Percentiles rank a stretch among this genome's conserved stretches.
phyloP scores from a whole-genome alignment of 1,140 invertebrate species.

The Drepana arcuata region DNA sequence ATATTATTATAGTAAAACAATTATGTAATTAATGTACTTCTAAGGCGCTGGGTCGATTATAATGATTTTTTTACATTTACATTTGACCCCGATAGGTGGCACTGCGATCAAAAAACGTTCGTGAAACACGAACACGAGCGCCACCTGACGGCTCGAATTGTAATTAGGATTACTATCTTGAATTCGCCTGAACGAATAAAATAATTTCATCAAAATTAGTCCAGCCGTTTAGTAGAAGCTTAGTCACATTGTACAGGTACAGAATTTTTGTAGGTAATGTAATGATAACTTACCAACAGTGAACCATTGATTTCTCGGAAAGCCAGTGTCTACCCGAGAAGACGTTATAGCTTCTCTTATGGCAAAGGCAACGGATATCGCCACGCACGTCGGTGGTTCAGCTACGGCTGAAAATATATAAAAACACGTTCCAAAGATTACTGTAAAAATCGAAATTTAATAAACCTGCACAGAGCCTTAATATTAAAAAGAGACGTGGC shows the following conservation, averaged over 20 bases:
- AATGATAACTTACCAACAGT: slow-evolving; percentile 23
- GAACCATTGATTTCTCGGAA: slow-evolving; percentile 30
- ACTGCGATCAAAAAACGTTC: no score
- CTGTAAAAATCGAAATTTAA: no score
- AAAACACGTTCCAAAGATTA: no score
- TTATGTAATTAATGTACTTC: no score
- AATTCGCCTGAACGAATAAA: not conserved
- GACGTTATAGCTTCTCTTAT: slow-evolving; percentile 28
- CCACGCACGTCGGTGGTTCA: slow-evolving; percentile 32
- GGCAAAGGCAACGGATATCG: slow-evolving; percentile 31
- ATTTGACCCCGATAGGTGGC: no score
- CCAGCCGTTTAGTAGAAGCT: no score
- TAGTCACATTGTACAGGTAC: no score
- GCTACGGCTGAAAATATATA: slow-evolving; percentile 24
- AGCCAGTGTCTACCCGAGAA: slow-evolving; percentile 30
- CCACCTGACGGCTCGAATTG: not conserved
- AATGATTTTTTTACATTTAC: no score
- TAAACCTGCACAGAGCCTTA: no score
- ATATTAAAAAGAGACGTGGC: no score
- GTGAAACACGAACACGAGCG: not conserved
- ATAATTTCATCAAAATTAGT: not conserved
- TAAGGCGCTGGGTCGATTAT: no score
- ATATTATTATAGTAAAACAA: no score
- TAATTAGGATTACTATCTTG: not conserved
- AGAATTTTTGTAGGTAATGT: not conserved